A percentile compares a stretch with the other conserved stretches of the same genome.
Evolutionary conservation across 37 sponge, comb jelly and placozoan genomes (phyloP).

Genomic region (Amphimedon queenslandica): DNA sequence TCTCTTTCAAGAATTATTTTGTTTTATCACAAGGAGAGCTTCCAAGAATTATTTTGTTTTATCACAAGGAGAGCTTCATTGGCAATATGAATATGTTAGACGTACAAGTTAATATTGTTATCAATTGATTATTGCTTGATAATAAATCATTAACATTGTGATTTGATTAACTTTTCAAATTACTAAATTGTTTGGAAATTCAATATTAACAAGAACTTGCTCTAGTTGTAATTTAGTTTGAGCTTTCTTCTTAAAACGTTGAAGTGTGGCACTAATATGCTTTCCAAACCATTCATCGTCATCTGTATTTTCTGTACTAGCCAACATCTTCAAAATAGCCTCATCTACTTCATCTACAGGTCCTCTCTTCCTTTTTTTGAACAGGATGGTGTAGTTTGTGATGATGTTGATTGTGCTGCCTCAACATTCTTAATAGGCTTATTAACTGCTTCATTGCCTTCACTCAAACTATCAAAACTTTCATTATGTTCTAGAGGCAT

Average conservation of each 20-base stretch:
- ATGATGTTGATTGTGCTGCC: background rate
- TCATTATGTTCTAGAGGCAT: background rate
- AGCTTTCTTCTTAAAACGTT: background rate
- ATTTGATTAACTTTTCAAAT: too few relatives aligned
- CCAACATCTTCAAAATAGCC: background rate
- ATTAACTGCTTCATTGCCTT: background rate
- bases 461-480: background rate
- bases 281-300: background rate
- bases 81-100: background rate
- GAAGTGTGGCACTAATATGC: background rate
- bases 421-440: background rate
- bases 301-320: background rate
- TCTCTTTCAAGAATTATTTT: background rate
- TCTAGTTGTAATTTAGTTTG: slow-evolving; percentile 3
- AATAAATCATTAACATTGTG: too few relatives aligned
- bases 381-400: background rate
- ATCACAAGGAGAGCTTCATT: background rate
- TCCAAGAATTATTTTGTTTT: background rate
- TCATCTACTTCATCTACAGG: background rate
- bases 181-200: background rate
- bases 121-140: background rate
- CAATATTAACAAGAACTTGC: slow-evolving; percentile 5
- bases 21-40: background rate
- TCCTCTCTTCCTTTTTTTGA: background rate
- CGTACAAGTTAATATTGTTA: background rate